These are phyloP conservation scores for Morinoia aosen DNA, from an alignment of 2,888 invertebrate species.

Conservation along the genomic window DNA sequence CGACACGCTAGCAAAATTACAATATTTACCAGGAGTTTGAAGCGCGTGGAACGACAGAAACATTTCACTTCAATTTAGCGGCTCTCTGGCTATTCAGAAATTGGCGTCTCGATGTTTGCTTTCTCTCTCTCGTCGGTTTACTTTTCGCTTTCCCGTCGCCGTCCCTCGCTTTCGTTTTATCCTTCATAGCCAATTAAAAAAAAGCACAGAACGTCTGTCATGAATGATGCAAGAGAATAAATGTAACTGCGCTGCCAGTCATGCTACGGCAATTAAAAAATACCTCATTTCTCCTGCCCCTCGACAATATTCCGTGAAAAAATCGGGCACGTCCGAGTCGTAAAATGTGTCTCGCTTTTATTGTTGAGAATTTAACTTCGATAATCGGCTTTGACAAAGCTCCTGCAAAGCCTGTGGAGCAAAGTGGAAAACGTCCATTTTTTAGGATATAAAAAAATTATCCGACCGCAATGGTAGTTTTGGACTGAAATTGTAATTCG, in stretches of 20 bases:
- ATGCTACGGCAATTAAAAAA: slow-evolving; percentile 5
- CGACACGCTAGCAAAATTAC: too few relatives aligned
- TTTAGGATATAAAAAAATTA: background rate
- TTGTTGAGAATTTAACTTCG: background rate
- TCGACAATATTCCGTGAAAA: background rate
- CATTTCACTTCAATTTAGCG: background rate
- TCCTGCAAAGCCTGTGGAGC: background rate
- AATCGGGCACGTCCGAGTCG: background rate
- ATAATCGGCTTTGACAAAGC: slow-evolving; percentile 17
- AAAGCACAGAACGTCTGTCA: background rate
- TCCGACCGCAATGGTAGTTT: background rate
- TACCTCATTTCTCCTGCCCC: background rate
- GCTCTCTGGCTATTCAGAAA: background rate
- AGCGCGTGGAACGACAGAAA: background rate
- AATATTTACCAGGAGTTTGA: background rate
- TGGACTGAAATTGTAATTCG: background rate
- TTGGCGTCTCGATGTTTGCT: background rate
- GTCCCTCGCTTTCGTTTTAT: background rate
- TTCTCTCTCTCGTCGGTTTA: background rate
- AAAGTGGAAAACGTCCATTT: background rate
- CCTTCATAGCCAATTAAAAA: slow-evolving; percentile 10
- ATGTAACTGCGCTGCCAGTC: background rate
- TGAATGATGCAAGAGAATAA: background rate
- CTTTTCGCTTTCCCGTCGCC: background rate
- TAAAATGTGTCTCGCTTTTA: background rate